Conservation (phyloP, 1,140 invertebrate genomes). For the Cardiocondyla obscurior region DNA sequence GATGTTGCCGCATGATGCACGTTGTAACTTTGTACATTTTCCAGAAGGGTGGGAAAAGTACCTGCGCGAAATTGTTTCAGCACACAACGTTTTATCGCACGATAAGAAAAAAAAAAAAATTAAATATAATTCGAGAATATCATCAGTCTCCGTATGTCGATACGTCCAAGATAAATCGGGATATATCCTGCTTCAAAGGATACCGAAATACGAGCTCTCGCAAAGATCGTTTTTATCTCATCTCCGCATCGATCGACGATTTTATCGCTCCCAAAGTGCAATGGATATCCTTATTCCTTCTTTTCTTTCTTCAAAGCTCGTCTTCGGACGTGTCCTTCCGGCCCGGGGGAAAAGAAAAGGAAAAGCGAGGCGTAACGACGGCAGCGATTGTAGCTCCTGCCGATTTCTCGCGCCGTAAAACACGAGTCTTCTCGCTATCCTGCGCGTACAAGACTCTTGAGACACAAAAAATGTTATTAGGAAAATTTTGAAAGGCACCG, state of each 20-base stretch:
- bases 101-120: not conserved
- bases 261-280: slow-evolving; percentile 50
- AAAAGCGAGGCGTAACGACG: slow-evolving; percentile 28
- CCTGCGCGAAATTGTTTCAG: not conserved
- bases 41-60: not conserved
- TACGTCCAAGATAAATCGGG: not conserved
- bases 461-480: not conserved
- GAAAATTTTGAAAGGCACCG: not conserved
- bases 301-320: slow-evolving; percentile 41
- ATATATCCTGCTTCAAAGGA: slow-evolving; percentile 37
- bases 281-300: slow-evolving; percentile 51
- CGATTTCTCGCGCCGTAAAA: slow-evolving; percentile 64
- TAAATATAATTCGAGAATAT: not conserved
- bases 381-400: slow-evolving; percentile 38
- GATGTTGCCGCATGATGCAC: not conserved
- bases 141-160: not conserved
- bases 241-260: slow-evolving; percentile 38
- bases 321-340: not conserved
- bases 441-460: not conserved
- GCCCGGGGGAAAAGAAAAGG: not conserved
- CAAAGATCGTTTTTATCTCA: not conserved
- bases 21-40: not conserved
- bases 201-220: slow-evolving; percentile 6
- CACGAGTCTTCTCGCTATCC: slow-evolving; percentile 64
- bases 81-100: no score